These are phyloP conservation scores for Neofelis nebulosa DNA, from an alignment of 2,113 vertebrate genomes.

Conservation along the genomic window DNA sequence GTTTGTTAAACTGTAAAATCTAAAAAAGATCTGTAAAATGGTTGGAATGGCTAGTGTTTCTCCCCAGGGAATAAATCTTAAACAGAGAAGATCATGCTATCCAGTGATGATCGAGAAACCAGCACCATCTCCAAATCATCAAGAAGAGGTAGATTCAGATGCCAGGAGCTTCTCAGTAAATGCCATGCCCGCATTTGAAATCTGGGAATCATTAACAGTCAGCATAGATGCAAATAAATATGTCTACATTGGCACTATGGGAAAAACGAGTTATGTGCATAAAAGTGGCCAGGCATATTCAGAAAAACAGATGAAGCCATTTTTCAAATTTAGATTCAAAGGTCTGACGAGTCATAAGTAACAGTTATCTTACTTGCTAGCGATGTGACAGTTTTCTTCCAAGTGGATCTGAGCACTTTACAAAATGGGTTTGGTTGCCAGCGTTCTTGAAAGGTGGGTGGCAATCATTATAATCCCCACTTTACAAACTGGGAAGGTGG, in stretches of 20 bases:
- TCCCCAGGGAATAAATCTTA: background rate
- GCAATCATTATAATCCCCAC: background rate
- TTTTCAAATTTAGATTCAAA: conserved; percentile 36
- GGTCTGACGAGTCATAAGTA: conserved; percentile 10
- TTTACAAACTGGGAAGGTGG: conserved; percentile 7
- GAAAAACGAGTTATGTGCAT: background rate
- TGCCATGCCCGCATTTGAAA: background rate
- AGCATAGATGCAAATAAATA: conserved; percentile 2
- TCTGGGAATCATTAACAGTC: conserved; percentile 32
- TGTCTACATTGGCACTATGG: background rate
- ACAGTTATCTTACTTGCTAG: background rate
- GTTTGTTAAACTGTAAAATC: background rate
- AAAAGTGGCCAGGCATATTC: background rate
- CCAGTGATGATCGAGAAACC: background rate
- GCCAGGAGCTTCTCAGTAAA: background rate
- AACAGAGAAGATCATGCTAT: background rate
- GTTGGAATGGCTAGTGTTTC: background rate
- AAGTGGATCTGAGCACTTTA: background rate
- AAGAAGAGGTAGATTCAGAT: background rate
- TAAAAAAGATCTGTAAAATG: background rate
- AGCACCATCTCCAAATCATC: background rate
- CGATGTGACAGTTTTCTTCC: background rate
- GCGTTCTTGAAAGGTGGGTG: background rate
- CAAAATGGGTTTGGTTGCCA: background rate
- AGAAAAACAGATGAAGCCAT: conserved; percentile 35